A percentile compares a stretch with the other conserved stretches of the same genome.
Conservation (phyloP, 1,140 invertebrate genomes). For the Gryon sp. region DNA sequence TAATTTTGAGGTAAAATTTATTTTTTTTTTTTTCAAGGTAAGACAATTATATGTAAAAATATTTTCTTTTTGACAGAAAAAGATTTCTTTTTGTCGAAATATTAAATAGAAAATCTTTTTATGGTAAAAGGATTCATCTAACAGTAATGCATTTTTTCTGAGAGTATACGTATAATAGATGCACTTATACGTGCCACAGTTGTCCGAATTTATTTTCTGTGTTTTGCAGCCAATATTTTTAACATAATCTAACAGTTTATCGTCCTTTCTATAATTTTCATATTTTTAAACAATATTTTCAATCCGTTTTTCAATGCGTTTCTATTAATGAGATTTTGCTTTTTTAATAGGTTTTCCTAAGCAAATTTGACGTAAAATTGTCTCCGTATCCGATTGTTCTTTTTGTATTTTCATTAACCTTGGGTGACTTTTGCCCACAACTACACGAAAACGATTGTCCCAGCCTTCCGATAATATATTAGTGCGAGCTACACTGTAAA, state of each 20-base stretch:
- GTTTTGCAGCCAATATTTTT: constrained; percentile 2
- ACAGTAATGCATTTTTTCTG: too few relatives aligned
- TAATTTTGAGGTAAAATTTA: too few relatives aligned
- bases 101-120: too few relatives aligned
- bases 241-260: background rate
- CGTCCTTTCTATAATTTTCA: constrained; percentile 4
- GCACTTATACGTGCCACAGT: too few relatives aligned
- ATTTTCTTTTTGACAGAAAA: too few relatives aligned
- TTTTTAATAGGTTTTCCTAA: constrained; percentile 6
- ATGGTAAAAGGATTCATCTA: too few relatives aligned
- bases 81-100: too few relatives aligned
- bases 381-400: constrained; percentile 13
- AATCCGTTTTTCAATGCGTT: background rate
- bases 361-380: constrained; percentile 1
- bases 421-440: constrained; percentile 12
- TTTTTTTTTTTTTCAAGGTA: too few relatives aligned
- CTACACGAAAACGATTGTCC: too few relatives aligned
- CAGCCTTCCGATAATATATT: background rate
- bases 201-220: too few relatives aligned
- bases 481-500: background rate
- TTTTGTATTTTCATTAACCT: constrained; percentile 8
- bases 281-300: constrained; percentile 2
- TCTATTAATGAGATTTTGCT: background rate
- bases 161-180: too few relatives aligned
- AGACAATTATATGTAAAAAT: too few relatives aligned